Base-by-base conservation (phyloP, 2,113 vertebrate genomes). In the Indri indri region DNA sequence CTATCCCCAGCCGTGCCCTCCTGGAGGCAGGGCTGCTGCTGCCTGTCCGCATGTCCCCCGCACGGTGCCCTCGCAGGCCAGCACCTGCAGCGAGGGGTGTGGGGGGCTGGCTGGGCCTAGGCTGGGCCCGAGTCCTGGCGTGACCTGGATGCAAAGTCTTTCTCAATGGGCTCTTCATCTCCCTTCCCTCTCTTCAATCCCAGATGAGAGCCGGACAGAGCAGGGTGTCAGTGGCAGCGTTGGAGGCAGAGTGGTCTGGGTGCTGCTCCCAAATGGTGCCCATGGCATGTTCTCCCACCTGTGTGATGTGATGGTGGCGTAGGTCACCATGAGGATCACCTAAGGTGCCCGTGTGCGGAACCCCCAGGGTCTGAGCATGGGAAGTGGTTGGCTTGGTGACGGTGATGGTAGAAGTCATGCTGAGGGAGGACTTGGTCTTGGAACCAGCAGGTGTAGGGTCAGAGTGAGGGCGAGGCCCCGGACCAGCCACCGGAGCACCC, bases 31-130 rank as follows among this genome's bases (percentile, higher is more conserved):
- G n/a, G 11, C 4, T 14, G 17, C 79, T 54, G 40, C 42, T 94
- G 50, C 42, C 34, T 32, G 37, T n/a, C 54, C 12, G 1, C 3
- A 0, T 5, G 1, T 57, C 37, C 45, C 40, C 59, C 17, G n/a
- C 17, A 27, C 8, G 13, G n/a, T 2, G 1, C 68, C 65, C 0
- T 0, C 8, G 11, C 2, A 0, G 5, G 40, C 47, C 16, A 47
- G 59, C 40, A 61, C 0, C 0, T 1, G 66, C 32, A 91, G 86
- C 47, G 0, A 65, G 45, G 27, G 40, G 40, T 5, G 40, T 42
- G 42, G 63, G 52, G 54, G 14, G 34, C 80, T 80, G 47, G 25
- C 70, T 61, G 57, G 8, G 32, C 20, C 9, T 3, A 5, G 32
- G 30, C 18, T 4, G 10, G 32, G 40, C 14, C 54, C 3, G 40